Base-by-base conservation (phyloP, 1,140 invertebrate genomes). In the Saccostrea glomerata region DNA sequence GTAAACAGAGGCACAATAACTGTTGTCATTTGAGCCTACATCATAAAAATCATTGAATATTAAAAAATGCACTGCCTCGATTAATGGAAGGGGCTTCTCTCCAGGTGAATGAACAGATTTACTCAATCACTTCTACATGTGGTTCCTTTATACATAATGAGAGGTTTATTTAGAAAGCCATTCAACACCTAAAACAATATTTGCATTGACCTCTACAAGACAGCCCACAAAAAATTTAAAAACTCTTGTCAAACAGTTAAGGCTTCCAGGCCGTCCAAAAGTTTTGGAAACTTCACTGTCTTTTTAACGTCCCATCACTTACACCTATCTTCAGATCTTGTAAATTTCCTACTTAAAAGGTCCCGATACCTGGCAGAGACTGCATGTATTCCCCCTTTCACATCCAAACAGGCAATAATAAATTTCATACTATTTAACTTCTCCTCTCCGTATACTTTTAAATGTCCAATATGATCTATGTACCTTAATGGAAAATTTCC, bases 141-240 rank as follows among this genome's bases (percentile, higher is more conserved):
- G 70, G 70, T 77, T 77, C 30, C 25, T 77, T 77, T 36, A 77
- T 77, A 77, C 70, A 77, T 77, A 30, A 77, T 77, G 70, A 77
- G 70, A 36, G 70, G 70, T 77, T 77, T 77, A 77, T 77, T 77
- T 77, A 77, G 70, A 77, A 77, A 77, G 25, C 70, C 70, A 77
- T 77, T 77, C 70, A 77, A 77, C 70, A 77, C 70, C 70, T 77
- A 77, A 77, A 77, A 77, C 70, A 77, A 77, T 77, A 77, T 77
- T 77, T 77, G 25, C 70, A 2, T 25, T 77, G 70, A 77, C 70
- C 70, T 77, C 70, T 36, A 77, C 25, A 36, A 77, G 13, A 23
- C 70, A 77, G 70, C 12, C 66, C 23, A 77, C 23, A 77, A 25
- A 23, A 77, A 77, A 77, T 77, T 77, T 77, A 15, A 77, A 77